Base-by-base conservation (phyloP, 2,113 vertebrate genomes). In the pig (Sus scrofa) region DNA sequence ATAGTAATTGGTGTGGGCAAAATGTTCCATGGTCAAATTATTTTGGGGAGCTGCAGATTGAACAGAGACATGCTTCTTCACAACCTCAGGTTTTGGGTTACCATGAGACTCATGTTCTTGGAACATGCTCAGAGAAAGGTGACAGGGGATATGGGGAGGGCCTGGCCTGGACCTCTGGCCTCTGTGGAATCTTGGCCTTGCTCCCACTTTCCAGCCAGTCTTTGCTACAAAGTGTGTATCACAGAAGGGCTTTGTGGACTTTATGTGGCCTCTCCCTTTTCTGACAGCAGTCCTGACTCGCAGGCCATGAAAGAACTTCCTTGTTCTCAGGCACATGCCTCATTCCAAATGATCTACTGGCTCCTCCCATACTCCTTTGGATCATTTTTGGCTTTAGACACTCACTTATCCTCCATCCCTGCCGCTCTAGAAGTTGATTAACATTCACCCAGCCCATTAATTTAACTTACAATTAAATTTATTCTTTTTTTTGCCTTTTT, bases 201-300 rank as follows among this genome's bases (percentile, higher is more conserved):
- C 18, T 86, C 44, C 86, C 52, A 50, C 86, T 95, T 97, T 96
- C 96, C 77, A 96, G n/a, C 68, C 56, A 93, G 71, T 77, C 52
- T 96, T 95, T 54, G 7, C 16, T 90, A 74, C 52, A 20, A 96
- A 75, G 11, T 71, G 22, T 77, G 30, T 95, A 60, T 93, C 91
- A 93, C 95, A 97, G 93, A 94, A 95, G 75, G 50, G 20, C 83
- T 95, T 89, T 96, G 63, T 97, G 94, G 62, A 78, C n/a, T 94
- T 92, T 30, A 67, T 37, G 63, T 65, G 67, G 20, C 58, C 68
- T 68, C 70, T 92, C 93, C 96, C 58, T 74, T 93, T 77, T 75
- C 93, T 88, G 75, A 91, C 68, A 78, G 74, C 74, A 86, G 79
- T 60, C 65, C 37, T 71, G 52, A 85, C 30, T 86, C 9, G 81